Evolutionary conservation across 1,140 invertebrate species (phyloP), one percentile per base, ranked within the genome.

Genomic region (Hydropsyche tenuis): DNA sequence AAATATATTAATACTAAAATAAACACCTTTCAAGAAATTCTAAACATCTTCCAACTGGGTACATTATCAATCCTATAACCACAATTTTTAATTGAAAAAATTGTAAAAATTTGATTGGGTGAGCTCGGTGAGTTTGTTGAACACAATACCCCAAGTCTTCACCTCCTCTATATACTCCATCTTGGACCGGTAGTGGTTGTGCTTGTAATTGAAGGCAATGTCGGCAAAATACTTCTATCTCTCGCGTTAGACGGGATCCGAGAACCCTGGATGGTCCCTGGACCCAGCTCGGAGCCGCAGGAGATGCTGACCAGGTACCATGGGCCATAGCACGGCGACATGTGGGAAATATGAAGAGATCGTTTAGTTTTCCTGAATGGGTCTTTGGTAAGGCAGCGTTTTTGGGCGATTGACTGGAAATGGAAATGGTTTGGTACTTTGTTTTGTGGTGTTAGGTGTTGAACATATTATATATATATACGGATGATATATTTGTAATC

Each of bases 21-120:
- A 75, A 56, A 74, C 83, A 97, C 96, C 96, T 91, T 94, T 96
- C 7, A 99, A 85, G 83, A 99, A 99, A 78, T 98, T 94, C 0
- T 97, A 99, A 14, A 99, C 93, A 82, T 99, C 97, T 85, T 99
- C 92, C n/a, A 99, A 86, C 80, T 99, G 98, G 98, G 98, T 80
- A 99, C 98, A 79, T 98, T 98, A 79, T 99, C 92, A 77, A 94
- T 94, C n/a, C 92, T 87, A 81, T 97, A 99, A 0, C 96, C 96
- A 81, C 98, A 99, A 83, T 99, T 99, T 81, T 99, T 93, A 23
- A 97, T 91, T 2, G 99, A 87, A 1, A 99, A 86, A n/a, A n/a
- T n/a, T 0, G 95, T 96, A 78, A 99, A 99, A 3, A 98, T 93
- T 81, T 99, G 95, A 82, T 99, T 99, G 81, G 98, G 96, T 80